A percentile compares a stretch with the other conserved stretches of the same genome.
Evolutionary conservation across 2,113 vertebrate species (phyloP).

Genomic region (Mobula birostris): DNA sequence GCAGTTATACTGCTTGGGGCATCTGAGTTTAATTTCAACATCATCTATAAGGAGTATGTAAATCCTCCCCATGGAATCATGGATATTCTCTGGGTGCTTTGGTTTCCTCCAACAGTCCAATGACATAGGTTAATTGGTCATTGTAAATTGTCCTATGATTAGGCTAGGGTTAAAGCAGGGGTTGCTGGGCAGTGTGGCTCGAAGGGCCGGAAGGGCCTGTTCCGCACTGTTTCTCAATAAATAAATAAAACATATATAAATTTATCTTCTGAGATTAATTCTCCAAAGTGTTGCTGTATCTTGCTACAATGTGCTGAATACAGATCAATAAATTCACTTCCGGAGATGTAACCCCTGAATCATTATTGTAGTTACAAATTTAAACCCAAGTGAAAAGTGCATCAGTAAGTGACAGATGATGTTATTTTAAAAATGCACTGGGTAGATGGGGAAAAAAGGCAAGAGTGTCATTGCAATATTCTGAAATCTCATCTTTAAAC

Average conservation of each 20-base stretch:
- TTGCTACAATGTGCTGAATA: neutral
- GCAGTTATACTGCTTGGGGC: too few species aligned
- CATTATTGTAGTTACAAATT: neutral
- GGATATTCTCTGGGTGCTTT: too few species aligned
- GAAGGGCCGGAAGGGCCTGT: too few species aligned
- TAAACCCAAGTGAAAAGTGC: neutral
- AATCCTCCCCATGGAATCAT: too few species aligned
- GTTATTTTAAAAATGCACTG: neutral
- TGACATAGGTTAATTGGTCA: too few species aligned
- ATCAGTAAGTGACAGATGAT: neutral
- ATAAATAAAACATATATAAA: neutral
- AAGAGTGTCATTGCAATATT: neutral
- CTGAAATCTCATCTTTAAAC: neutral
- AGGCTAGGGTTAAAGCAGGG: too few species aligned
- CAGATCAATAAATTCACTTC: slow-evolving; percentile 7
- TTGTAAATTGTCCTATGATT: too few species aligned
- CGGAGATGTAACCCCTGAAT: neutral
- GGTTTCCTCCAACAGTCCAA: too few species aligned
- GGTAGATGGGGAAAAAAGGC: neutral
- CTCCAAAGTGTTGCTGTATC: neutral
- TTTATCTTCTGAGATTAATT: neutral
- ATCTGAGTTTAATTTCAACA: too few species aligned
- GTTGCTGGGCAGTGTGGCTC: too few species aligned
- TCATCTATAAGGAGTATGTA: too few species aligned
- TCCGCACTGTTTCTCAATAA: too few species aligned